phyloP scores from a whole-genome alignment of 2,113 vertebrate genomes.

The Monopterus albus region DNA sequence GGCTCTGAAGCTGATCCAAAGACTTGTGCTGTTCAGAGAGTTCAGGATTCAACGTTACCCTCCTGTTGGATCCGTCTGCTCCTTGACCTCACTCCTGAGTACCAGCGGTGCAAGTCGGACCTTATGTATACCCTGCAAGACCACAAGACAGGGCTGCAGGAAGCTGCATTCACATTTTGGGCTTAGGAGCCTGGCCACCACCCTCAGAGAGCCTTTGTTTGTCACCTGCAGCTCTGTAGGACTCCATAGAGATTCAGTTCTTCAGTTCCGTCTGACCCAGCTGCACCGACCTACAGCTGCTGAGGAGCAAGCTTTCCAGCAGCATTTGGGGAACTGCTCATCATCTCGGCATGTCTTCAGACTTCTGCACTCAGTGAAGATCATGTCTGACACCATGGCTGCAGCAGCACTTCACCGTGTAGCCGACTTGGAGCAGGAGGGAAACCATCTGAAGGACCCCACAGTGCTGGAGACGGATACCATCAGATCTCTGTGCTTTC shows the following conservation, averaged over 20 bases:
- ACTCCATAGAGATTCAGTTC: constrained; percentile 59
- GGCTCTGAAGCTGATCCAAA: constrained; percentile 71
- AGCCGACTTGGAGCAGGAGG: constrained; percentile 83
- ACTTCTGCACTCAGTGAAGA: constrained; percentile 75
- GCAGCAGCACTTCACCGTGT: constrained; percentile 85
- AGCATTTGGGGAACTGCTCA: constrained; percentile 67
- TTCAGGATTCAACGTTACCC: constrained; percentile 20
- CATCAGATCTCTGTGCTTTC: constrained; percentile 85
- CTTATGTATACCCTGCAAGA: constrained; percentile 29
- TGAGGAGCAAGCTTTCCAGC: constrained; percentile 76
- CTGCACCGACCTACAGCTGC: constrained; percentile 52
- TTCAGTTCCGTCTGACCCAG: constrained; percentile 54
- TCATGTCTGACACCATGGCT: constrained; percentile 82
- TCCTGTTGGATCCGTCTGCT: background rate
- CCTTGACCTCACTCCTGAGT: constrained; percentile 7
- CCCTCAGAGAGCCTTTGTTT: constrained; percentile 65
- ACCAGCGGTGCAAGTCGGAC: background rate
- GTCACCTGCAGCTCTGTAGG: constrained; percentile 62
- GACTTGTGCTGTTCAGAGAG: constrained; percentile 42
- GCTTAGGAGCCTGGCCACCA: constrained; percentile 69
- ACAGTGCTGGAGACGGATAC: constrained; percentile 76
- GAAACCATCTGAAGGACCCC: constrained; percentile 62
- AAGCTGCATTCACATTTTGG: constrained; percentile 32
- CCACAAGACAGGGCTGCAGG: constrained; percentile 24
- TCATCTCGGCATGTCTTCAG: constrained; percentile 83